These are phyloP conservation scores for Charina bottae DNA, from an alignment of 2,113 vertebrate species.

Conservation along the genomic window DNA sequence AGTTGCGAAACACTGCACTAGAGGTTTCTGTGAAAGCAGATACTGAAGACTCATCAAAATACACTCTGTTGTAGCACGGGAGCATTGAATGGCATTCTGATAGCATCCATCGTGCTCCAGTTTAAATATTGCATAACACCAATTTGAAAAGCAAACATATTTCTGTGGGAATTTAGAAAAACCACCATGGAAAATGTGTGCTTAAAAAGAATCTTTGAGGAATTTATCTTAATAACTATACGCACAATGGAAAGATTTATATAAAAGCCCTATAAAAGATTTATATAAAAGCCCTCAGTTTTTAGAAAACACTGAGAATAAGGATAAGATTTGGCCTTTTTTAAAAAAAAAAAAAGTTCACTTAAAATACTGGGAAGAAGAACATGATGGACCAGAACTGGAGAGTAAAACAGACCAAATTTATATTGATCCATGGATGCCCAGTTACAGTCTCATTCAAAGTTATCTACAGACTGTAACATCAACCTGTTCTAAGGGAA, in stretches of 20 bases:
- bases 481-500: slow-evolving; percentile 35
- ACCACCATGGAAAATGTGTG: neutral
- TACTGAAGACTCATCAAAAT: neutral
- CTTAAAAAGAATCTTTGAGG: neutral
- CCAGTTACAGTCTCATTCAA: neutral
- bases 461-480: neutral
- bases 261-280: neutral
- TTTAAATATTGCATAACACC: neutral
- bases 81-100: neutral
- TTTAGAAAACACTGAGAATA: neutral
- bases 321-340: neutral
- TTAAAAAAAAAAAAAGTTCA: neutral
- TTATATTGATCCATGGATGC: neutral
- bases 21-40: neutral
- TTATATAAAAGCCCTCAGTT: neutral
- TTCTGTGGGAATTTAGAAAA: neutral
- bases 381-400: neutral
- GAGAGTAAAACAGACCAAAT: neutral
- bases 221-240: neutral
- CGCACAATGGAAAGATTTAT: neutral
- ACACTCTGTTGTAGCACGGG: neutral
- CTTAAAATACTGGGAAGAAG: neutral
- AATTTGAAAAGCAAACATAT: neutral
- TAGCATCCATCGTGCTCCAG: neutral
- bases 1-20: too few relatives aligned